Percentiles rank a stretch among this genome's conserved stretches.
These are phyloP conservation scores for Dione vanillae DNA, from an alignment of 2,888 invertebrate species.

Conservation along the genomic window DNA sequence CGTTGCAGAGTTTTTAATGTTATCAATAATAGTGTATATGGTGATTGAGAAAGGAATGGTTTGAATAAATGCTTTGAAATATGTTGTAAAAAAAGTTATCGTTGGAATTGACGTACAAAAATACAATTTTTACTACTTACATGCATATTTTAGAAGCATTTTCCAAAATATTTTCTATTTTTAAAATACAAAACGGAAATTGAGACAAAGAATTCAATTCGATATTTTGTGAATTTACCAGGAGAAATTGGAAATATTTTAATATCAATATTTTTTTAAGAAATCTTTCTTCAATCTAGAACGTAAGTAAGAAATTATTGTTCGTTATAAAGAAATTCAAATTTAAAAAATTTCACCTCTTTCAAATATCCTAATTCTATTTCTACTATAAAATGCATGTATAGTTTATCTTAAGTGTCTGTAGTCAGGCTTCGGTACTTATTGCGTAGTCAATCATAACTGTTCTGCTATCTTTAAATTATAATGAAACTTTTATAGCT, in stretches of 20 bases:
- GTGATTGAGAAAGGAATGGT: constrained; percentile 17
- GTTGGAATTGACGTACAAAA: neutral
- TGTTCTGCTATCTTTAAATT: constrained; percentile 78
- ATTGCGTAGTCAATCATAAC: constrained; percentile 73
- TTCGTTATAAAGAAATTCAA: no score
- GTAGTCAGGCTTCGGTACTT: constrained; percentile 67
- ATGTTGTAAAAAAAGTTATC: neutral
- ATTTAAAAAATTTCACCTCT: no score
- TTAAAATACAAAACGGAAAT: no score
- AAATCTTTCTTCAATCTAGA: no score
- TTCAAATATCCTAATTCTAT: neutral
- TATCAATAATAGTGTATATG: constrained; percentile 45
- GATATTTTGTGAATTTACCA: no score
- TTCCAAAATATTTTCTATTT: no score
- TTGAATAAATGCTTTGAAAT: neutral
- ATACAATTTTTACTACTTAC: no score
- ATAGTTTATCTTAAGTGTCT: constrained; percentile 56
- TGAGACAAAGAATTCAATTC: no score
- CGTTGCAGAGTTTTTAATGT: constrained; percentile 42
- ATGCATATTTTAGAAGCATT: no score
- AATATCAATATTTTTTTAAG: no score
- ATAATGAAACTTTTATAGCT: constrained; percentile 81
- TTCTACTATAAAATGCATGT: constrained; percentile 47
- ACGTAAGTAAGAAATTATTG: no score
- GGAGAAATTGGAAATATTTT: no score